Evolutionary conservation across 2,113 vertebrate species (phyloP), one percentile per base, ranked within the genome.

Genomic region (Urocolius indicus): DNA sequence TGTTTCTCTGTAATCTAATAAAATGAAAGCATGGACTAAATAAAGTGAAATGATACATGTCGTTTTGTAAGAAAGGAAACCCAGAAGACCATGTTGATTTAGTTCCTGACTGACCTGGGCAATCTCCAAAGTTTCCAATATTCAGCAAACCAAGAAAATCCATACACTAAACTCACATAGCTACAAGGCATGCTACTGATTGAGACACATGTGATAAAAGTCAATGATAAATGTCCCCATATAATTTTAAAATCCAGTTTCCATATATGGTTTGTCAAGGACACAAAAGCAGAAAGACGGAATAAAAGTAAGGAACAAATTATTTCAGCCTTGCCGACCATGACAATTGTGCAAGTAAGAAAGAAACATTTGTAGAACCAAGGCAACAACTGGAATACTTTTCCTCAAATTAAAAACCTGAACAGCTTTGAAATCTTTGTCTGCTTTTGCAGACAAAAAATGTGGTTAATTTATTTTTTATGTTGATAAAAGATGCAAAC

Each of bases 1-100:
- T 38, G 73, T 22, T 81, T 54, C 88, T 61, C 77, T 84, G 61
- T 49, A 66, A 89, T 82, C 74, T 68, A 89, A 86, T 94, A 92
- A 96, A 92, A 78, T 43, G 66, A 87, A 95, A 93, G 69, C 29
- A 43, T 17, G 86, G 73, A 62, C 54, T 90, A 93, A 88, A 93
- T 93, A 92, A 92, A 94, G 73, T 1, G 1, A 90, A 95, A 84
- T 81, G 5, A 92, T 75, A 75, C 52, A 78, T 71, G n/a, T 38
- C 4, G 5, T 26, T 84, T 0, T 1, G 27, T 36, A 73, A 78
- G 79, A 86, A 81, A 49, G 66, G 32, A 86, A 86, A 93, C 78
- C 20, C 65, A 95, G 68, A 93, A 71, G 75, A 87, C 78, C 10
- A 26, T 18, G 18, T n/a, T 69, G 67, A 69, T 66, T 85, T n/a